A percentile compares a stretch with the other conserved stretches of the same genome.
These are phyloP conservation scores for Corynorhinus townsendii DNA, from an alignment of 2,113 vertebrate species.

Conservation along the genomic window DNA sequence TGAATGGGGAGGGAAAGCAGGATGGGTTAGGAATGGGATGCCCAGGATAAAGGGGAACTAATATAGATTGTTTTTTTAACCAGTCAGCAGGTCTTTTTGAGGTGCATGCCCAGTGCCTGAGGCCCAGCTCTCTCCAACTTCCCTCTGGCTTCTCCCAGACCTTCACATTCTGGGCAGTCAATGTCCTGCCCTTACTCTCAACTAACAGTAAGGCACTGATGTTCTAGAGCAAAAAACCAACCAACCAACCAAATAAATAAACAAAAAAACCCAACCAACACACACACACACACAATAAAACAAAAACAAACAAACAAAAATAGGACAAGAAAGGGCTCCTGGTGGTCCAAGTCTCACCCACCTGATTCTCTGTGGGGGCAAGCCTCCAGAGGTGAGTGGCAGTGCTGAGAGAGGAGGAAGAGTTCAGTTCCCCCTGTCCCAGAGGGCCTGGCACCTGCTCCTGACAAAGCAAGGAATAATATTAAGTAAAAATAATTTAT, in stretches of 20 bases:
- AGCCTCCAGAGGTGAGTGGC: neutral
- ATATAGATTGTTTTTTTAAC: neutral
- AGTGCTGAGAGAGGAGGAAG: neutral
- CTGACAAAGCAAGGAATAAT: constrained; percentile 39
- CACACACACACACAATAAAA: too few species aligned
- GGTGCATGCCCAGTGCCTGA: neutral
- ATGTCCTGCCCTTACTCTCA: neutral
- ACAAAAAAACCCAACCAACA: too few species aligned
- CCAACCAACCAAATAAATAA: too few species aligned
- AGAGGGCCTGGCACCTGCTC: neutral
- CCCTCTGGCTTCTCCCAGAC: neutral
- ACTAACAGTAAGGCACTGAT: neutral
- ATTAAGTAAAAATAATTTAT: constrained; percentile 69
- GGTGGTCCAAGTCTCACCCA: neutral
- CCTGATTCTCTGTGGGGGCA: neutral
- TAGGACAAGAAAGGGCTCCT: neutral
- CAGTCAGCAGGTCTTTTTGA: constrained; percentile 55
- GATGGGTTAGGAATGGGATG: neutral
- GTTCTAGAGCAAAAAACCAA: neutral
- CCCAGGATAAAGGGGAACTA: neutral
- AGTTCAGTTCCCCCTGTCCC: neutral
- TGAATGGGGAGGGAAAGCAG: neutral
- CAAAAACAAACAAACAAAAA: neutral
- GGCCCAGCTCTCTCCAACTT: neutral
- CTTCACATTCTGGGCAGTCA: neutral